Evolutionary conservation across 2,888 invertebrate species (phyloP).

Genomic region (Ochropleura leucogaster): DNA sequence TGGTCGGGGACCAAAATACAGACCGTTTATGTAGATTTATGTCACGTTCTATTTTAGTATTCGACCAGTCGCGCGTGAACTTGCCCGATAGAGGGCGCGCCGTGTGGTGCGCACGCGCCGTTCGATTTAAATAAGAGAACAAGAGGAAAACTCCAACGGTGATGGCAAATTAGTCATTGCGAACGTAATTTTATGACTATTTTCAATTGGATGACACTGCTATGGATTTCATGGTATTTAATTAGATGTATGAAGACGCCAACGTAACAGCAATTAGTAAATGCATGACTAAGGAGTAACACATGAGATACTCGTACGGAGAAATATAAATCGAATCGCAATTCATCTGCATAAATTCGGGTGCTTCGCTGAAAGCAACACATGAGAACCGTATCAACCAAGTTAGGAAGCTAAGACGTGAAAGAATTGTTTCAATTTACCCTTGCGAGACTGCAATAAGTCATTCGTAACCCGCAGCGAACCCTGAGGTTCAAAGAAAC

Average conservation of each 20-base stretch:
- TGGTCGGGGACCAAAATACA: slow-evolving; percentile 80
- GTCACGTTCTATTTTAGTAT: slow-evolving; percentile 87
- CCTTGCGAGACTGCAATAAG: slow-evolving; percentile 45
- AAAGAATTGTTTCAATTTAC: slow-evolving; percentile 41
- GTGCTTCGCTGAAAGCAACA: slow-evolving; percentile 10
- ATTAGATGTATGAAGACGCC: slow-evolving; percentile 27
- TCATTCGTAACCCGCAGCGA: slow-evolving; percentile 55
- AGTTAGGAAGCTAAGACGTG: slow-evolving; percentile 17
- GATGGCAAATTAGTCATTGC: slow-evolving; percentile 67
- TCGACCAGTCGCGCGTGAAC: slow-evolving; percentile 81
- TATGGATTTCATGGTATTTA: slow-evolving; percentile 50
- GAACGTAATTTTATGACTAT: slow-evolving; percentile 59
- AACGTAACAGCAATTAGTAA: slow-evolving; percentile 26
- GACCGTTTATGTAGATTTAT: slow-evolving; percentile 88
- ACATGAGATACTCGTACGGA: neutral
- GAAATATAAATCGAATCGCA: slow-evolving; percentile 12
- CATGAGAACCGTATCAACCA: slow-evolving; percentile 18
- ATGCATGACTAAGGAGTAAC: slow-evolving; percentile 13
- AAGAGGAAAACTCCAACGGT: slow-evolving; percentile 71
- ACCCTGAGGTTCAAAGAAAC: slow-evolving; percentile 49
- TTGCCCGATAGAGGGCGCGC: slow-evolving; percentile 78
- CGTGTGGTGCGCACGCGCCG: slow-evolving; percentile 71
- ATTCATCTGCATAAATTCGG: slow-evolving; percentile 7
- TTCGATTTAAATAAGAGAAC: slow-evolving; percentile 62
- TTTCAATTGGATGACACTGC: slow-evolving; percentile 58